Conservation (phyloP, 1,140 invertebrate genomes). For the Cephus cinctus region DNA sequence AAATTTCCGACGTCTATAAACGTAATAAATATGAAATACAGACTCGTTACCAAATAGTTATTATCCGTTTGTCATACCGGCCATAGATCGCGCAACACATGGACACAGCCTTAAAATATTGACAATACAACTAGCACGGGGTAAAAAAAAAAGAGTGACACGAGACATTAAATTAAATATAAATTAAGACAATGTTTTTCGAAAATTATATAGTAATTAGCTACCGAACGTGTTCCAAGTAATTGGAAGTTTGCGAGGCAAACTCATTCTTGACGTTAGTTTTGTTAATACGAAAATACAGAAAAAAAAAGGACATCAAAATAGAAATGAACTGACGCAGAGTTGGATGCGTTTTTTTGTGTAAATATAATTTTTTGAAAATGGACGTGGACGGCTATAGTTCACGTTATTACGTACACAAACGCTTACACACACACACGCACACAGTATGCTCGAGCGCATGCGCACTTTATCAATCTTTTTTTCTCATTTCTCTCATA, state of each 20-base stretch:
- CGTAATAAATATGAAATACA: conserved; percentile 1
- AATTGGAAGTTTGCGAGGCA: conserved; percentile 48
- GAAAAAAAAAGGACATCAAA: not conserved
- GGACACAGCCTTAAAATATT: conserved; percentile 23
- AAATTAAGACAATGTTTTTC: no score
- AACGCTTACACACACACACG: no score
- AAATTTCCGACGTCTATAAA: not conserved
- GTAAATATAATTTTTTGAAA: no score
- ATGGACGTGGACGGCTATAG: no score
- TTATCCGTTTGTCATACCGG: not conserved
- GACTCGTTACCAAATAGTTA: not conserved
- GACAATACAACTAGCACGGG: conserved; percentile 11
- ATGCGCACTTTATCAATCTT: no score
- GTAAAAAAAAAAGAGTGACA: no score
- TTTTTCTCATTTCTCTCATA: no score
- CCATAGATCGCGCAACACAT: conserved; percentile 17
- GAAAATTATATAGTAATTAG: no score
- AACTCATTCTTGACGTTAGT: conserved; percentile 44
- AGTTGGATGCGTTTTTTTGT: not conserved
- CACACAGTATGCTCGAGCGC: no score
- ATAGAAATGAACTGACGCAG: not conserved
- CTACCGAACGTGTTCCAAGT: conserved; percentile 29
- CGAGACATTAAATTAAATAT: no score
- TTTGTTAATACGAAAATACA: not conserved
- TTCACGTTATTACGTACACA: no score